These are phyloP conservation scores for Autographa pulchrina DNA, from an alignment of 2,888 invertebrate genomes.

Conservation along the genomic window DNA sequence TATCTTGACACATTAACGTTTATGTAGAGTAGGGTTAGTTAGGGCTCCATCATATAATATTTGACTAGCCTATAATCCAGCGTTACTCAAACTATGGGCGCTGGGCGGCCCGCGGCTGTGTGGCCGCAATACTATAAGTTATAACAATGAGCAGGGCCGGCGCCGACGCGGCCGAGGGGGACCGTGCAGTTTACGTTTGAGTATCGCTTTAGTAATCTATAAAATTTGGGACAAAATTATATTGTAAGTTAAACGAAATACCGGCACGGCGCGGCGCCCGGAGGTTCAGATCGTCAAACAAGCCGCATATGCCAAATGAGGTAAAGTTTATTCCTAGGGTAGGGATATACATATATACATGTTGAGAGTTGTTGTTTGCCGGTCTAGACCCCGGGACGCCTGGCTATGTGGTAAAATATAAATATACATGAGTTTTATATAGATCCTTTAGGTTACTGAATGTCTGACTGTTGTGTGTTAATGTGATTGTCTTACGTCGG, in stretches of 20 bases:
- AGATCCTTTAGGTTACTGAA: slow-evolving; percentile 23
- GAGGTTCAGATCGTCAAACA: slow-evolving; percentile 29
- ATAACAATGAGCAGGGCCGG: not conserved
- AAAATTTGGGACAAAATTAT: slow-evolving; percentile 26
- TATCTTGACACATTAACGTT: not conserved
- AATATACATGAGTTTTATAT: not conserved
- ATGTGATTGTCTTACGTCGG: slow-evolving; percentile 11
- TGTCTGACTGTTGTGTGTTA: slow-evolving; percentile 25
- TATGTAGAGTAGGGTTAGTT: slow-evolving; percentile 15
- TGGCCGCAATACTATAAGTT: slow-evolving; percentile 26
- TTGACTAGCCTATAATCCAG: slow-evolving; percentile 29
- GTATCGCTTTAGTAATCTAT: slow-evolving; percentile 12
- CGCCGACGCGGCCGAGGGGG: not conserved
- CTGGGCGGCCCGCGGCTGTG: slow-evolving; percentile 11
- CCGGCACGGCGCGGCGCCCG: slow-evolving; percentile 13
- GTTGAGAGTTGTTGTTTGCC: slow-evolving; percentile 22
- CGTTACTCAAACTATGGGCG: slow-evolving; percentile 19
- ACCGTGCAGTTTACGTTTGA: slow-evolving; percentile 17
- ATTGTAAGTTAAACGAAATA: slow-evolving; percentile 18
- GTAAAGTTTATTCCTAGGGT: slow-evolving; percentile 31
- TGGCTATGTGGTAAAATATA: not conserved
- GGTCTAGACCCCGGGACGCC: slow-evolving; percentile 22
- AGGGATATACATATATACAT: slow-evolving; percentile 7
- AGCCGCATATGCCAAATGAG: slow-evolving; percentile 41
- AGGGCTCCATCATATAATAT: slow-evolving; percentile 28